Evolutionary conservation across 1,140 invertebrate genomes (phyloP).

Genomic region (Euura lappo): DNA sequence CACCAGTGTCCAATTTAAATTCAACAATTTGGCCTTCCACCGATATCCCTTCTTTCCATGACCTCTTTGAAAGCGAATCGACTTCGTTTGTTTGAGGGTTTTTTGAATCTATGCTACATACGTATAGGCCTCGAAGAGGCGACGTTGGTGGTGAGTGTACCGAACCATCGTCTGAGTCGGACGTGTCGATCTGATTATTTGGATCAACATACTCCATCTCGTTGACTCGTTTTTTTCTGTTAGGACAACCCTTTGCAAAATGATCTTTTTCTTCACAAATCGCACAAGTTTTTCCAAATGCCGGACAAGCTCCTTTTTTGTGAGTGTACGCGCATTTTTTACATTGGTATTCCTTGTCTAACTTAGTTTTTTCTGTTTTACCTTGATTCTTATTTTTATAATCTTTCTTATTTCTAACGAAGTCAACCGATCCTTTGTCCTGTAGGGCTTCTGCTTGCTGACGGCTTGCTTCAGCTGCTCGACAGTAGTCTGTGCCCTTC

Average conservation of each 20-base stretch:
- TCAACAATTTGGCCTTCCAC: not conserved
- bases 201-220: not conserved
- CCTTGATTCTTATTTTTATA: not conserved
- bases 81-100: not conserved
- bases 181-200: not conserved
- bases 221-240: not conserved
- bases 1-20: constrained; percentile 9
- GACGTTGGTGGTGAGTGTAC: not conserved
- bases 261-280: not conserved
- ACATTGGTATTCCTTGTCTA: not conserved
- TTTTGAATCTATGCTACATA: not conserved
- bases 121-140: not conserved
- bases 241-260: not conserved
- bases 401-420: not conserved
- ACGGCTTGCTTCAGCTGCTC: constrained; percentile 25
- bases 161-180: not conserved
- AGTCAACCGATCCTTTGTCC: constrained; percentile 13
- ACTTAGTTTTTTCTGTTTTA: not conserved
- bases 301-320: not conserved
- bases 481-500: constrained; percentile 28
- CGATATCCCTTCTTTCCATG: not conserved
- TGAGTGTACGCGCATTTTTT: not conserved
- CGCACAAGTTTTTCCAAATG: not conserved
- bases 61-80: not conserved
- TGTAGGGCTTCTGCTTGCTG: constrained; percentile 22